Evolutionary conservation across 2,888 invertebrate genomes (phyloP).

Genomic region (Meteorus colon): DNA sequence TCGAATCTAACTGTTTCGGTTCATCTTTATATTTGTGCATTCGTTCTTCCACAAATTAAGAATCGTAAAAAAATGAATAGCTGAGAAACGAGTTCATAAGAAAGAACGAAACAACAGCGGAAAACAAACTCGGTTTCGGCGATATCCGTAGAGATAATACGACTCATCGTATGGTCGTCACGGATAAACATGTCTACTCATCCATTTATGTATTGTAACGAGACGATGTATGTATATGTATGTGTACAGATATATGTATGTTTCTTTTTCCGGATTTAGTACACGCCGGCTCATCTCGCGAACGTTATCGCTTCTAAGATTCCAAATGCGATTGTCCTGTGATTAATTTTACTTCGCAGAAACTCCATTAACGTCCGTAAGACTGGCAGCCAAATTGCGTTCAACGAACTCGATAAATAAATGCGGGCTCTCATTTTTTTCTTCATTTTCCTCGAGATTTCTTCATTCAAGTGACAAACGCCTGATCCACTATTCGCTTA

Average conservation of each 20-base stretch:
- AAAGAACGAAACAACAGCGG: neutral
- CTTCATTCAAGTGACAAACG: constrained; percentile 13
- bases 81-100: neutral
- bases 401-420: constrained; percentile 9
- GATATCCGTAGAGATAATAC: constrained; percentile 14
- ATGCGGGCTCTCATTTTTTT: neutral
- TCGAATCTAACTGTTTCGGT: neutral
- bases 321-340: constrained; percentile 36
- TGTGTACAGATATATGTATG: neutral
- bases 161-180: constrained; percentile 33
- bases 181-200: constrained; percentile 19
- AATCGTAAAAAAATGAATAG: constrained; percentile 16
- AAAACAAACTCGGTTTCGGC: constrained; percentile 39
- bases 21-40: neutral
- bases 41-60: constrained; percentile 10
- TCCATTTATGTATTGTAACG: constrained; percentile 36
- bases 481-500: constrained; percentile 24
- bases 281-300: constrained; percentile 31
- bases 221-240: neutral
- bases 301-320: constrained; percentile 19
- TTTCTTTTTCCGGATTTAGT: constrained; percentile 18
- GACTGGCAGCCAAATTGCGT: constrained; percentile 8
- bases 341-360: constrained; percentile 26
- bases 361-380: neutral
- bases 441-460: neutral